Conservation (phyloP, 2,888 invertebrate genomes). For the Euphydryas editha region DNA sequence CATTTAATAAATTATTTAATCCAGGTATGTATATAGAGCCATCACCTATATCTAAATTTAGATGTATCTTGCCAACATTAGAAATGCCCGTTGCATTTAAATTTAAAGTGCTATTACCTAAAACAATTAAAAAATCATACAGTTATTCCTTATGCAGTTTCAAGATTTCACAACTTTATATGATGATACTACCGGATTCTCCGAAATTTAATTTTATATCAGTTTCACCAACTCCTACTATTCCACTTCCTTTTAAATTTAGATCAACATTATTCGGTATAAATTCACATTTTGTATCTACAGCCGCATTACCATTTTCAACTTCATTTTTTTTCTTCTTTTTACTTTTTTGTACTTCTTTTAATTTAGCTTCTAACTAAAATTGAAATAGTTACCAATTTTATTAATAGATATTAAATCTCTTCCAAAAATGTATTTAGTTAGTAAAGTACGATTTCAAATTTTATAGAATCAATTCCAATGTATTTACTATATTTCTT, state of each 20-base stretch:
- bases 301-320: slow-evolving; percentile 32
- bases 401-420: too few species aligned
- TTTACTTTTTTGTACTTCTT: slow-evolving; percentile 67
- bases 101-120: slow-evolving; percentile 62
- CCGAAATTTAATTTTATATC: slow-evolving; percentile 60
- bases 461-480: too few species aligned
- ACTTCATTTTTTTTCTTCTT: slow-evolving; percentile 52
- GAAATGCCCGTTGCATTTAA: slow-evolving; percentile 68
- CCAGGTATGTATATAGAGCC: slow-evolving; percentile 60
- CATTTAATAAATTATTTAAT: slow-evolving; percentile 57
- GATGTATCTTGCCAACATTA: slow-evolving; percentile 63
- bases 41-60: slow-evolving; percentile 58
- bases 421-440: too few species aligned
- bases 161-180: not conserved
- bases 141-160: not conserved
- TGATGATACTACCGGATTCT: slow-evolving; percentile 52
- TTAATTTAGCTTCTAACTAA: slow-evolving; percentile 69
- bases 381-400: slow-evolving; percentile 4
- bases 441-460: too few species aligned
- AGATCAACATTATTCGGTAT: slow-evolving; percentile 56
- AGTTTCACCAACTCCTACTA: slow-evolving; percentile 63
- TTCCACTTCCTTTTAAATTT: slow-evolving; percentile 59
- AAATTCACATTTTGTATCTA: slow-evolving; percentile 48
- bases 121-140: too few species aligned
- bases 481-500: too few species aligned